Percentiles rank a stretch among this genome's conserved stretches.
Conservation (phyloP, 1,140 invertebrate species). For the Mycetomoellerius zeteki region DNA sequence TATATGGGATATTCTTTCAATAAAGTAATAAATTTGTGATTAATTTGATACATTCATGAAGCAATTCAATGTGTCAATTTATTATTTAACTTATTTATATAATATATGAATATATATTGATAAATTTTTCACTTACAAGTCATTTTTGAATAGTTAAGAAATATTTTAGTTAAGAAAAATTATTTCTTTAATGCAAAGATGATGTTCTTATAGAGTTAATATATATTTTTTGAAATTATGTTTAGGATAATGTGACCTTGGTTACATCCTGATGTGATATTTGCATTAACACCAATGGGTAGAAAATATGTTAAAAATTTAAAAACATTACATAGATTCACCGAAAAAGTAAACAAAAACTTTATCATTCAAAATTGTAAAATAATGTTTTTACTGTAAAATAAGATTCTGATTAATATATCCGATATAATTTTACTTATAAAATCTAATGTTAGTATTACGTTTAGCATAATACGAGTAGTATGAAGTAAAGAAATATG, state of each 20-base stretch:
- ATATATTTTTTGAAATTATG: neutral
- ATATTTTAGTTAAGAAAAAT: no score
- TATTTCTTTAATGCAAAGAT: no score
- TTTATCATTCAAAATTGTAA: neutral
- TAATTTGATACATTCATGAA: no score
- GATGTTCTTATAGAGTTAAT: no score
- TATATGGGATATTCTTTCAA: no score
- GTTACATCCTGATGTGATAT: constrained; percentile 87
- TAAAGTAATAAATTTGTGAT: no score
- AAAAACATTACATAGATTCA: constrained; percentile 91
- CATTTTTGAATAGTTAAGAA: no score
- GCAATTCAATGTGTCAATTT: no score
- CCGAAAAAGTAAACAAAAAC: constrained; percentile 87
- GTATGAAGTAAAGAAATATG: neutral
- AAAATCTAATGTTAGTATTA: neutral
- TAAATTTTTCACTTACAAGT: no score
- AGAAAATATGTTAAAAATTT: constrained; percentile 88
- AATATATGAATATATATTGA: no score
- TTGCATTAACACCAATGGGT: constrained; percentile 84
- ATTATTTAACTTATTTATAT: no score
- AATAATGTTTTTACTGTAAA: neutral
- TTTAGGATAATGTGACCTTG: constrained; percentile 89
- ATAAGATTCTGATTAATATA: neutral
- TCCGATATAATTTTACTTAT: neutral
- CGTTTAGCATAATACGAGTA: neutral